Evolutionary conservation across 53 echinoderm and acorn worm genomes (phyloP).

Genomic region (Paracentrotus lividus): DNA sequence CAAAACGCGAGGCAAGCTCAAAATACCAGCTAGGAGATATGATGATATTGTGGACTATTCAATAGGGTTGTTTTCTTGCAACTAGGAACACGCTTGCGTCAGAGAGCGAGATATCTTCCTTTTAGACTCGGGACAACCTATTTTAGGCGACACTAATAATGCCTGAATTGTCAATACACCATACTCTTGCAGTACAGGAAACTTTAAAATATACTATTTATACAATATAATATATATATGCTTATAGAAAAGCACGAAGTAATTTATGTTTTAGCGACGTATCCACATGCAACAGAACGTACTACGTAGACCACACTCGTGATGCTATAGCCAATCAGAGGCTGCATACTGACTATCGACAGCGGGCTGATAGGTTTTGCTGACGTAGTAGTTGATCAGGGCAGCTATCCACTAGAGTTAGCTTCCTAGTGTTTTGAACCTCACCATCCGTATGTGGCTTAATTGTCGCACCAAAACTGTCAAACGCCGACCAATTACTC

Average conservation of each 20-base stretch:
- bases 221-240: constrained; percentile 52
- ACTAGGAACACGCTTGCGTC: constrained; percentile 51
- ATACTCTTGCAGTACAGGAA: constrained; percentile 35
- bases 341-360: constrained; percentile 39
- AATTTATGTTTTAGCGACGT: constrained; percentile 62
- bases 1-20: constrained; percentile 53
- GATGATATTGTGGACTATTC: constrained; percentile 55
- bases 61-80: constrained; percentile 61
- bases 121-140: constrained; percentile 61
- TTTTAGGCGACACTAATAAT: constrained; percentile 63
- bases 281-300: constrained; percentile 56
- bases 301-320: constrained; percentile 42
- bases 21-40: constrained; percentile 56
- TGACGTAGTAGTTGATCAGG: constrained; percentile 55
- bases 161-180: constrained; percentile 66
- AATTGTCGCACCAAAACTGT: constrained; percentile 60
- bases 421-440: background rate
- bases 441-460: constrained; percentile 37
- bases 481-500: constrained; percentile 43
- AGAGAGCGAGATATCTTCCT: constrained; percentile 40
- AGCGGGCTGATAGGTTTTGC: constrained; percentile 56
- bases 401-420: constrained; percentile 41
- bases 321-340: constrained; percentile 22
- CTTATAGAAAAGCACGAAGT: constrained; percentile 55
- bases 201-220: constrained; percentile 45